Evolutionary conservation across 2,113 vertebrate species (phyloP).

Genomic region (Aegotheles bennettii): DNA sequence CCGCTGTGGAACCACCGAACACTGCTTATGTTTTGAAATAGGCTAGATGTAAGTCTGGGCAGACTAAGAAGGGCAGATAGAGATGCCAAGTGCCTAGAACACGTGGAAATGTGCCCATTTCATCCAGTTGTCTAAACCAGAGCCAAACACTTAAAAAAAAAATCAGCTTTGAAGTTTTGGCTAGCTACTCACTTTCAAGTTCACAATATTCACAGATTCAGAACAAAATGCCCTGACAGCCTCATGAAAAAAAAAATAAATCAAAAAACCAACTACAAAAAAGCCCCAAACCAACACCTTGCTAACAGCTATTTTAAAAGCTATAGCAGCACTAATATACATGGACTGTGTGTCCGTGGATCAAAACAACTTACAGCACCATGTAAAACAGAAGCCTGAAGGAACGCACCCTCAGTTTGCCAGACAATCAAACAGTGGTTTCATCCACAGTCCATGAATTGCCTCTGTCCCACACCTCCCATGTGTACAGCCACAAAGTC

Average conservation of each 20-base stretch:
- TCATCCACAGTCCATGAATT: background rate
- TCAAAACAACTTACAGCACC: background rate
- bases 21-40: background rate
- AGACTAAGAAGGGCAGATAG: background rate
- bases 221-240: background rate
- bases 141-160: background rate
- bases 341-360: fast-evolving
- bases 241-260: background rate
- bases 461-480: background rate
- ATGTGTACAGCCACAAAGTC: background rate
- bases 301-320: background rate
- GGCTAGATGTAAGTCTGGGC: background rate
- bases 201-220: background rate
- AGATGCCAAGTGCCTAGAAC: background rate
- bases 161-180: background rate
- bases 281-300: background rate
- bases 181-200: background rate
- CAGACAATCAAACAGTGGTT: background rate
- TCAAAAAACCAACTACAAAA: background rate
- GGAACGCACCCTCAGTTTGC: background rate
- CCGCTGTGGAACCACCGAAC: background rate
- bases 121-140: background rate
- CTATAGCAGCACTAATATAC: background rate
- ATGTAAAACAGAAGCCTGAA: background rate
- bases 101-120: conserved; percentile 19